A percentile compares a stretch with the other conserved stretches of the same genome.
Conservation (phyloP, 2,113 vertebrate genomes). For the Sander lucioperca region DNA sequence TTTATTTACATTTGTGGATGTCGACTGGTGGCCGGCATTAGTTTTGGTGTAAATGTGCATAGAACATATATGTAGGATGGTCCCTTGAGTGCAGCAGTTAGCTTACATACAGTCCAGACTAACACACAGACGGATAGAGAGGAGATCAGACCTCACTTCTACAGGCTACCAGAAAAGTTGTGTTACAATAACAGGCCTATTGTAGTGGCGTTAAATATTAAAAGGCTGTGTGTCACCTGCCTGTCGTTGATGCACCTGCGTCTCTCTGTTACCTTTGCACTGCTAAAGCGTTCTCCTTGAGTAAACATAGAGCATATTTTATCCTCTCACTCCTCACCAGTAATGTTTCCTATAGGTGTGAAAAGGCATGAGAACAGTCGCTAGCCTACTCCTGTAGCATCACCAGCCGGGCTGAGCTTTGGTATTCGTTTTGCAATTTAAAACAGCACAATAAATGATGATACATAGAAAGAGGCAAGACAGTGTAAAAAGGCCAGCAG, state of each 20-base stretch:
- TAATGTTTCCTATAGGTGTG: constrained; percentile 64
- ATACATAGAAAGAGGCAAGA: constrained; percentile 52
- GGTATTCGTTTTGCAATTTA: constrained; percentile 75
- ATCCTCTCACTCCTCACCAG: constrained; percentile 45
- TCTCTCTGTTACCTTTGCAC: constrained; percentile 52
- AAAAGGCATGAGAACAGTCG: constrained; percentile 78
- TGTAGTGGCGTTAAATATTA: constrained; percentile 37
- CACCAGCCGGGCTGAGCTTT: constrained; percentile 76
- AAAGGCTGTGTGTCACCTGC: constrained; percentile 54
- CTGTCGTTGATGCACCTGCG: constrained; percentile 51
- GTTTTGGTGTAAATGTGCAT: constrained; percentile 80
- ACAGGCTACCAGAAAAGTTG: constrained; percentile 66
- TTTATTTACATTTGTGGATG: constrained; percentile 75
- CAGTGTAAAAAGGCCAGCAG: constrained; percentile 62
- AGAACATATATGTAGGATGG: constrained; percentile 69
- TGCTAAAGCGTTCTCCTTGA: constrained; percentile 66
- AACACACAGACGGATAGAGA: constrained; percentile 82
- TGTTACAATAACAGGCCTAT: constrained; percentile 54
- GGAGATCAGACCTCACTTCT: constrained; percentile 59
- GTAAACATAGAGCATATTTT: constrained; percentile 73
- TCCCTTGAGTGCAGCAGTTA: constrained; percentile 64
- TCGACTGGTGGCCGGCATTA: constrained; percentile 63
- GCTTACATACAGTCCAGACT: constrained; percentile 68
- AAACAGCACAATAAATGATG: constrained; percentile 48
- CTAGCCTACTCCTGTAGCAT: constrained; percentile 71